Conservation (phyloP, 2,888 invertebrate species). For the Microplitis deprimator region DNA sequence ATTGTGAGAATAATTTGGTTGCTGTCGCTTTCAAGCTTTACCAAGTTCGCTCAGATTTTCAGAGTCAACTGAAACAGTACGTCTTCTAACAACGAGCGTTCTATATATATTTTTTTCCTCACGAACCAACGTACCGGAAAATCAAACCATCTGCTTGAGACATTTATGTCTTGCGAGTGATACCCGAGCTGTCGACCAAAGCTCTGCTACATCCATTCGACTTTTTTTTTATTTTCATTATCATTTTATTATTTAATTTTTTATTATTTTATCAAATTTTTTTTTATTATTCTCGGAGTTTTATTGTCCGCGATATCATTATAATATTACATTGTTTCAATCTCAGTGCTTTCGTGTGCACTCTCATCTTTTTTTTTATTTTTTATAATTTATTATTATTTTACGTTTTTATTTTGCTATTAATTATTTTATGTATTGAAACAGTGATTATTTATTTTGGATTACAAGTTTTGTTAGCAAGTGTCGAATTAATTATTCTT, state of each 20-base stretch:
- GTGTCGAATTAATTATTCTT: slow-evolving; percentile 5
- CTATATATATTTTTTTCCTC: slow-evolving; percentile 39
- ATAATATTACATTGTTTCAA: slow-evolving; percentile 9
- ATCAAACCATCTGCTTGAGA: slow-evolving; percentile 58
- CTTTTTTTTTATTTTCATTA: not conserved
- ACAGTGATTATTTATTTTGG: not conserved
- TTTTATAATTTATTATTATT: not conserved
- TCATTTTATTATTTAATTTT: not conserved
- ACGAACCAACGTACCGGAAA: slow-evolving; percentile 54
- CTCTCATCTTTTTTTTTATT: not conserved
- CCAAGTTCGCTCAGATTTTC: not conserved
- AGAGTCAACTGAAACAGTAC: slow-evolving; percentile 30
- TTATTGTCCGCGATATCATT: not conserved
- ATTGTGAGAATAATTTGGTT: slow-evolving; percentile 6
- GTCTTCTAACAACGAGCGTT: slow-evolving; percentile 17
- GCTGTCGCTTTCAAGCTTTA: slow-evolving; percentile 2
- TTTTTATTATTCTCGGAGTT: not conserved
- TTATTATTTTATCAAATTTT: not conserved
- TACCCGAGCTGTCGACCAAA: slow-evolving; percentile 41
- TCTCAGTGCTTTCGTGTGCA: not conserved
- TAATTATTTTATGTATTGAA: not conserved
- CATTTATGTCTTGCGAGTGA: slow-evolving; percentile 54
- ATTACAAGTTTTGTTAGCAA: not conserved
- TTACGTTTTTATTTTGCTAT: not conserved
- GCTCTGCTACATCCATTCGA: slow-evolving; percentile 24